Base-by-base conservation (phyloP, 2,888 invertebrate genomes). In the Portevinia maculata region DNA sequence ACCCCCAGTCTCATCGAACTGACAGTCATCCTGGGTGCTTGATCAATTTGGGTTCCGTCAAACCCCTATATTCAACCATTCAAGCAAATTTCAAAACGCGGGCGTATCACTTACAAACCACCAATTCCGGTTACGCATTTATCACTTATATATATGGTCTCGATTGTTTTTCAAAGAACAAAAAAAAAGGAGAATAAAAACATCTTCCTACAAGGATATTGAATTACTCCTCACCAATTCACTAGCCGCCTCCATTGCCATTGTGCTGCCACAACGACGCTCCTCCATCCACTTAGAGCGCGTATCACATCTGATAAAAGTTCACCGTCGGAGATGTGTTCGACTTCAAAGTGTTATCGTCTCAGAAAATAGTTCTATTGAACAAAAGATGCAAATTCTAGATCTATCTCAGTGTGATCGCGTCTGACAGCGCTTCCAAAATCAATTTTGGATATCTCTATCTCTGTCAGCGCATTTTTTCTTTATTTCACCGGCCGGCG, bases 351-450 rank as follows among this genome's bases (percentile, higher is more conserved):
- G 75, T n/a, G n/a, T n/a, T n/a, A n/a, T n/a, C n/a, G n/a, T n/a
- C 59, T 41, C 6, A 9, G 3, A 55, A 79, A 62, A 62, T 74
- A 79, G 67, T 50, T 69, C 79, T 69, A 79, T 50, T 7, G 15
- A 34, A 13, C 65, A 65, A 60, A 60, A 73, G 73, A 74, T 79
- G 79, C 73, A 79, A 74, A 79, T 60, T 79, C 34, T 69, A 75
- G 69, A 69, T 73, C 34, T 34, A 52, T 59, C 71, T 44, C 41
- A 21, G 41, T 17, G 55, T 69, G 79, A 79, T 83, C 76, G 60
- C 65, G 83, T 78, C 83, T 78, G 78, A 83, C 83, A 83, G 83
- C 78, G 71, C 71, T 71, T 78, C 67, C 71, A 78, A 83, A 83
- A 83, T 83, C 83, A 83, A 73, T 83, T 76, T 83, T 30, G 44